Evolutionary conservation across 2,888 invertebrate genomes (phyloP).

Genomic region (Asteroscopus sphinx): DNA sequence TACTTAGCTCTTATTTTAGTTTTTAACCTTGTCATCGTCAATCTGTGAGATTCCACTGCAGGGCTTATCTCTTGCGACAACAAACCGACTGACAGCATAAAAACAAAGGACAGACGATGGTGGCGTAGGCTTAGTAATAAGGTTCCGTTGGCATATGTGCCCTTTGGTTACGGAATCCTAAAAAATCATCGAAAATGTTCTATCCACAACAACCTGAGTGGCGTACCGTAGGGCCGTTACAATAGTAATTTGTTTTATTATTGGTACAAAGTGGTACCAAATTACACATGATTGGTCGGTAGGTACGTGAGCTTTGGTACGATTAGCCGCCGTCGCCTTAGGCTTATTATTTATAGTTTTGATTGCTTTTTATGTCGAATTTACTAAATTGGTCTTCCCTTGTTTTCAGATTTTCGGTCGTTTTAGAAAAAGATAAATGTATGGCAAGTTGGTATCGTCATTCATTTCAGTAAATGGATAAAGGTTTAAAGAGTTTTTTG

Average conservation of each 20-base stretch:
- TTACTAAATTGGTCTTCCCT: slow-evolving; percentile 55
- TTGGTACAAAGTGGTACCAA: slow-evolving; percentile 85
- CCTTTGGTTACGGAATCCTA: too few species aligned
- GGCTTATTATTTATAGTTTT: slow-evolving; percentile 72
- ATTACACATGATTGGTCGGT: slow-evolving; percentile 82
- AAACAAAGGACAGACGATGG: too few species aligned
- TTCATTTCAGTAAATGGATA: too few species aligned
- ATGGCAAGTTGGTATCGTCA: too few species aligned
- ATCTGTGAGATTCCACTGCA: too few species aligned
- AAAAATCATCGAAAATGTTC: slow-evolving; percentile 1
- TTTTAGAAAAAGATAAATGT: slow-evolving; percentile 19
- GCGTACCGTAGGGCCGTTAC: slow-evolving; percentile 47
- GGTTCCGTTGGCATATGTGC: too few species aligned
- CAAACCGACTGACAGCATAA: too few species aligned
- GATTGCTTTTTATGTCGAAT: slow-evolving; percentile 60
- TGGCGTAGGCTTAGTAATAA: too few species aligned
- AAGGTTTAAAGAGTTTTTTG: not conserved
- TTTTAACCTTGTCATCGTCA: too few species aligned
- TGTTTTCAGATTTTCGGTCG: slow-evolving; percentile 39
- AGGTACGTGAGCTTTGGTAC: slow-evolving; percentile 61
- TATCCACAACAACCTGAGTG: slow-evolving; percentile 35
- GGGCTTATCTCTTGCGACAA: too few species aligned
- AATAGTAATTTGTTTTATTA: slow-evolving; percentile 84
- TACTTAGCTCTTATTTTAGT: too few species aligned
- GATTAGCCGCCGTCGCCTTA: slow-evolving; percentile 58